Evolutionary conservation across 1,140 invertebrate species (phyloP), one percentile per base, ranked within the genome.

Genomic region (Nephotettix cincticeps): DNA sequence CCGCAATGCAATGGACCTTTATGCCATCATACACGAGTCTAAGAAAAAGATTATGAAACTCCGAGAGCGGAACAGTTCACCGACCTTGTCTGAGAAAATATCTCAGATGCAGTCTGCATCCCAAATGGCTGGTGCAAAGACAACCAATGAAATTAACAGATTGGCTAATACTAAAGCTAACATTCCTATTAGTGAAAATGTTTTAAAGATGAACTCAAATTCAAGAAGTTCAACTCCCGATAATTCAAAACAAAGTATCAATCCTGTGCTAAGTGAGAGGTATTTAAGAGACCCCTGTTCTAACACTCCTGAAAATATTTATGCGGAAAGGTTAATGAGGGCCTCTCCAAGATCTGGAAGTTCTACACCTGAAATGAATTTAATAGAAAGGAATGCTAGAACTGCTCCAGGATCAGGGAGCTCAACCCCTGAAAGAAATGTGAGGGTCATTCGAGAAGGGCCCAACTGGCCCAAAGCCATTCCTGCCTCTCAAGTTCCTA

Each of bases 1-100:
- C 1, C 90, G 91, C 88, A 89, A 88, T 0, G 90, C 90, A 72
- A 90, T 91, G 78, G 90, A 91, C 77, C 78, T 92, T 0, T 92
- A 91, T 74, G 88, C 90, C 3, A 89, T 90, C 13, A 92, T 92
- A 65, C 90, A 92, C 76, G 91, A 91, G 79, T 91, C 89, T 51
- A 91, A 91, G 77, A 90, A 89, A 77, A 87, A 88, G 75, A 82
- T 91, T 40, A 64, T 70, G 58, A 70, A 64, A 32, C 56, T 70
- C 13, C 23, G 45, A 29, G 69, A 61, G 25, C 61, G 91, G 90
- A 74, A 90, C 90, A 73, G 90, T 90, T 68, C 68, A 66, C 64
- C 69, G 43, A 68, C 75, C 70, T 58, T 58, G 21, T 14, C 19
- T 43, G 32, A 47, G 9, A 40, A 23, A 17, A 19, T 27, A 1